A percentile compares a stretch with the other conserved stretches of the same genome.
Evolutionary conservation across 2,797 vertebrate species (phyloP).

Genomic region (Poeciliopsis infans): DNA sequence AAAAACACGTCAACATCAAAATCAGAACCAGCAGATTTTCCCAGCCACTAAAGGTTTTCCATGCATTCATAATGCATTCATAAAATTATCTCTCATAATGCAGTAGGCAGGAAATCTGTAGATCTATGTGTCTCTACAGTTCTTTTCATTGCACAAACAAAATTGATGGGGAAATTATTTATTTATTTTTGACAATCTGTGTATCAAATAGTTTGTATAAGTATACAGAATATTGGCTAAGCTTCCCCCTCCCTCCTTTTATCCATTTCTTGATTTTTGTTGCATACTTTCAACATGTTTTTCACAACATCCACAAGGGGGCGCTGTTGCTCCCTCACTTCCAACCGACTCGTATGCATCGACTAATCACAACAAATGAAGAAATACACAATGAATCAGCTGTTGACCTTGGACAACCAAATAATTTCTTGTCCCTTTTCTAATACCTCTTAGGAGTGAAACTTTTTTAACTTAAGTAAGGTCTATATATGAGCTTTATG

Average conservation of each 20-base stretch:
- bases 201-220: not conserved
- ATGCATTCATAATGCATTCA: not conserved
- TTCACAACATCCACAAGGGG: not conserved
- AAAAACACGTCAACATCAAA: not conserved
- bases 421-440: not conserved
- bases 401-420: not conserved
- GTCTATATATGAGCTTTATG: not conserved
- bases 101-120: not conserved
- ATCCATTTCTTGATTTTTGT: not conserved
- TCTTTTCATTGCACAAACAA: not conserved
- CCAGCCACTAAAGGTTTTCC: not conserved
- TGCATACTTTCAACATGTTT: not conserved
- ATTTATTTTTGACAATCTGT: not conserved
- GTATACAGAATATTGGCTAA: not conserved
- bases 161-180: not conserved
- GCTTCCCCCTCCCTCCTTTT: fast-evolving
- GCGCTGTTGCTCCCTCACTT: not conserved
- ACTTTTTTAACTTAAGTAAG: not conserved
- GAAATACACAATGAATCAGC: not conserved
- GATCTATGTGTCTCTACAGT: not conserved
- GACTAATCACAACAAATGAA: not conserved
- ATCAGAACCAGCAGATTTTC: not conserved
- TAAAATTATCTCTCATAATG: not conserved
- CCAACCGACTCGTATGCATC: not conserved
- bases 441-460: not conserved